Evolutionary conservation across 2,888 invertebrate species (phyloP).

Genomic region (Tricholauxania praeusta): DNA sequence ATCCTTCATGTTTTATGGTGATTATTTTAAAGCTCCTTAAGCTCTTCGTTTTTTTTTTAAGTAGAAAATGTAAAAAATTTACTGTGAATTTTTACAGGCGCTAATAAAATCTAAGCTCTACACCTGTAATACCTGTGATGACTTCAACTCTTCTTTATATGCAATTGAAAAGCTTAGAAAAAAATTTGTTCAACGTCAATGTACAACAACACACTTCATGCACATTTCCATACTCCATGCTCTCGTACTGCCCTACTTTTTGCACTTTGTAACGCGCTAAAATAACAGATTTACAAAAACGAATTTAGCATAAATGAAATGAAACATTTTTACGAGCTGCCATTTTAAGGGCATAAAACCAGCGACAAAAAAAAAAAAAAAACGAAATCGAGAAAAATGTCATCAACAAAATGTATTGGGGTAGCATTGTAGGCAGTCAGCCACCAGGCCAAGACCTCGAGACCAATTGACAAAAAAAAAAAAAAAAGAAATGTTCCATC

Average conservation of each 20-base stretch:
- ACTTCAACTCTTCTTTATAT: too few species aligned
- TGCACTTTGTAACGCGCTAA: not conserved
- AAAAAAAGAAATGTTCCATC: not conserved
- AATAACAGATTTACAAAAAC: constrained; percentile 27
- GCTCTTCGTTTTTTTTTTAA: too few species aligned
- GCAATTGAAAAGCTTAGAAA: too few species aligned
- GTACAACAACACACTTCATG: too few species aligned
- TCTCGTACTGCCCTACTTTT: not conserved
- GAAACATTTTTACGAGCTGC: constrained; percentile 27
- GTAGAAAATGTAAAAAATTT: too few species aligned
- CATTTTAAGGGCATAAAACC: constrained; percentile 21
- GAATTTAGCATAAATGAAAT: constrained; percentile 30
- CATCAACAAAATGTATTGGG: not conserved
- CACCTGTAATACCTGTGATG: too few species aligned
- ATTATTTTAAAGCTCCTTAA: too few species aligned
- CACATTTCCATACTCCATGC: not conserved
- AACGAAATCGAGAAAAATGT: not conserved
- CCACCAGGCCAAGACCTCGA: not conserved
- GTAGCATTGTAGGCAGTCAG: not conserved
- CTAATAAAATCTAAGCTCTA: too few species aligned
- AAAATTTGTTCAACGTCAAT: too few species aligned
- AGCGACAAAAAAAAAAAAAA: not conserved
- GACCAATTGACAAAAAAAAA: not conserved
- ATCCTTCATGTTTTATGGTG: too few species aligned
- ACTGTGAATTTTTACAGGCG: too few species aligned